These are phyloP conservation scores for Hydrozoanthus tunicans DNA, from an alignment of 64 coral and sea anemone species.

Conservation along the genomic window DNA sequence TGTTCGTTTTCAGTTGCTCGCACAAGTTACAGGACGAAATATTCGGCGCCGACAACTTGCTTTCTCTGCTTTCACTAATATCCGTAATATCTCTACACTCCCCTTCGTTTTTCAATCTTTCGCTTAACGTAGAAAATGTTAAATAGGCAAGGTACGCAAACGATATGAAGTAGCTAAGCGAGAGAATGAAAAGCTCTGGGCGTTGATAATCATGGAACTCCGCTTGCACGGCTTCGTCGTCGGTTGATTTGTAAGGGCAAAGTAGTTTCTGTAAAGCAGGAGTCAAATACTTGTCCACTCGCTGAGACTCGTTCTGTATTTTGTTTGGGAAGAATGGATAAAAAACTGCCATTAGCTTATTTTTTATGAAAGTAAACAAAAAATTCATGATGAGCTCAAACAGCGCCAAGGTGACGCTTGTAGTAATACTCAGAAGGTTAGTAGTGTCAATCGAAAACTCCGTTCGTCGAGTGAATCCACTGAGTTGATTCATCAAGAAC, in stretches of 20 bases:
- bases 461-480: not conserved
- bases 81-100: too few species aligned
- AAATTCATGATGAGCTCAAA: not conserved
- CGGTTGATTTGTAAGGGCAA: not conserved
- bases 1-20: not conserved
- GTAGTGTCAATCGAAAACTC: not conserved
- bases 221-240: not conserved
- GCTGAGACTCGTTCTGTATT: not conserved
- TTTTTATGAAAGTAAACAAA: constrained; percentile 17
- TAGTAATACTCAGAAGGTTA: not conserved
- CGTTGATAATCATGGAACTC: not conserved
- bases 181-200: not conserved
- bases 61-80: not conserved
- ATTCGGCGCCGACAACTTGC: not conserved
- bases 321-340: not conserved
- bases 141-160: constrained; percentile 35
- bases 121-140: constrained; percentile 14
- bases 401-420: not conserved
- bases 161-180: constrained; percentile 30
- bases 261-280: constrained; percentile 8
- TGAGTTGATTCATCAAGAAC: constrained; percentile 35
- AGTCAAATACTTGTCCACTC: not conserved
- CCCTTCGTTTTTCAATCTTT: not conserved
- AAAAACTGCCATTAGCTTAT: not conserved
- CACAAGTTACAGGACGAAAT: constrained; percentile 11